Base-by-base conservation (phyloP, 1,140 invertebrate genomes). In the Solenopsis fugax region DNA sequence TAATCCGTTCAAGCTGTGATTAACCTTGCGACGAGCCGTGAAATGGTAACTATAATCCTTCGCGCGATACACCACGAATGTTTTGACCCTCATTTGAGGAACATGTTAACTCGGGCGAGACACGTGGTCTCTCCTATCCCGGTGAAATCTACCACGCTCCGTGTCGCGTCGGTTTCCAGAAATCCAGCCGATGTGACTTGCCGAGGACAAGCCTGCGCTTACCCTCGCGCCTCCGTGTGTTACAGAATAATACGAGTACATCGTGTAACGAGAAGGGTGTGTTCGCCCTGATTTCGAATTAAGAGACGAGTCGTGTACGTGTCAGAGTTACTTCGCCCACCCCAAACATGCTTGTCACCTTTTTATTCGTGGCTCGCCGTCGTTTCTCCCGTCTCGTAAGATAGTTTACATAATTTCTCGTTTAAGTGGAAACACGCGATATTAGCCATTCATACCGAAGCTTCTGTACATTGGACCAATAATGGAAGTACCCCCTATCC, bases 31-130 rank as follows among this genome's bases (percentile, higher is more conserved):
- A 69, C 37, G 48, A n/a, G 24, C 54, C 41, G 24, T 73, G 56
- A 60, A 84, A 73, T 73, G 13, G 54, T 75, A 73, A 84, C 12
- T 84, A 50, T 75, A 84, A 84, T 84, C 56, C 80, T 37, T 60
- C 45, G 65, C 37, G 62, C 21, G 69, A 58, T 56, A 75, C 41
- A 41, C n/a, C 56, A 54, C 13, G 48, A 84, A 75, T 60, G 80
- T 73, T 84, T 60, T 34, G 54, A 56, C 50, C 21, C 85, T 65
- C 72, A 29, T 77, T 87, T 85, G 48, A 87, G 56, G 21, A 72
- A 62, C 52, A 64, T 34, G 65, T 60, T 77, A 60, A 67, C 21
- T 12, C 24, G n/a, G 18, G 62, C 29, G 64, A 77, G 29, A 16
- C 54, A 12, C 29, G 34, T 18, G 48, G 69, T 48, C 1, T 60